Conservation (phyloP, 2,888 invertebrate species). For the Eledona agricola region DNA sequence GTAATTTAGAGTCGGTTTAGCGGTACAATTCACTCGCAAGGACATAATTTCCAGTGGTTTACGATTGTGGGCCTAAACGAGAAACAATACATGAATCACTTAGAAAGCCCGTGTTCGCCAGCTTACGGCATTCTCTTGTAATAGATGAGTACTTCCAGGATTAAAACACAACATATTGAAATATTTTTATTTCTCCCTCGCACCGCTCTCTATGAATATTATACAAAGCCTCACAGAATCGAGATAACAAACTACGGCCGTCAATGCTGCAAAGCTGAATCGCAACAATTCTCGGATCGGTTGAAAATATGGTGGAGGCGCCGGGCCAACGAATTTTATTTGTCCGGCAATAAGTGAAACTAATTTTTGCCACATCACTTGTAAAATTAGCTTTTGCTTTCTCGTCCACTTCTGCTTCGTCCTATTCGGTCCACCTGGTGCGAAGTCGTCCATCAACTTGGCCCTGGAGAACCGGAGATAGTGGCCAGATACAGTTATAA, state of each 20-base stretch:
- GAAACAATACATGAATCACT: conserved; percentile 64
- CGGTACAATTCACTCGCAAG: conserved; percentile 54
- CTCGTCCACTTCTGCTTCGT: conserved; percentile 9
- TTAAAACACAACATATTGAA: conserved; percentile 63
- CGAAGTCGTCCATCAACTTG: conserved; percentile 36
- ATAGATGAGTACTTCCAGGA: conserved; percentile 63
- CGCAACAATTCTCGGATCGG: no score
- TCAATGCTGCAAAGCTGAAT: no score
- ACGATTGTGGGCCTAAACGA: conserved; percentile 60
- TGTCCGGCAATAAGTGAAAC: no score
- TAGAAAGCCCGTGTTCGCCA: conserved; percentile 49
- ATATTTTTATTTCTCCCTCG: conserved; percentile 60
- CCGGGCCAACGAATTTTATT: no score
- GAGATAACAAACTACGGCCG: conserved; percentile 47
- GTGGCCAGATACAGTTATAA: conserved; percentile 55
- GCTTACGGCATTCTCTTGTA: conserved; percentile 49
- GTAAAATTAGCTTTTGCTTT: no score
- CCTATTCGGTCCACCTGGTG: conserved; percentile 38
- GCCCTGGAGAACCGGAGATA: conserved; percentile 37
- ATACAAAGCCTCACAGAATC: conserved; percentile 52
- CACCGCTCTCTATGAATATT: conserved; percentile 52
- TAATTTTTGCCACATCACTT: no score
- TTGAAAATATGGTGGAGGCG: no score
- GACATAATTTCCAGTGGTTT: conserved; percentile 62
- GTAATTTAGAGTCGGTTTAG: conserved; percentile 51